Percentiles rank a stretch among this genome's conserved stretches.
Evolutionary conservation across 2,888 invertebrate genomes (phyloP).

Genomic region (Athetis lepigone): DNA sequence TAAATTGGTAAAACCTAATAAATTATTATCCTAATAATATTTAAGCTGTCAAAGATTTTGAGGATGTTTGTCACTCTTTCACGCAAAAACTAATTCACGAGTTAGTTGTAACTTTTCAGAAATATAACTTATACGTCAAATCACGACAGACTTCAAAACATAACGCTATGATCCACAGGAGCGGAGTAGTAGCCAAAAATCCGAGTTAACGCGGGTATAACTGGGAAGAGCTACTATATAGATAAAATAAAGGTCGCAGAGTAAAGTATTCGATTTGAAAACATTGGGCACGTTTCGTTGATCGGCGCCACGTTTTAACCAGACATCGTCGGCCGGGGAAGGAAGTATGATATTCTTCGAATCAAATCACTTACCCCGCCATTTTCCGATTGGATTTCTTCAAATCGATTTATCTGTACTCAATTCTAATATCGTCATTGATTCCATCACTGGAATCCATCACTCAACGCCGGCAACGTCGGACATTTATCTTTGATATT

Average conservation of each 20-base stretch:
- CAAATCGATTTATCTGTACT: conserved; percentile 29
- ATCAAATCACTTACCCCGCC: conserved; percentile 16
- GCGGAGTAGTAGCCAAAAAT: no score
- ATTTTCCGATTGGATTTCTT: conserved; percentile 26
- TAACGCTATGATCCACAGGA: no score
- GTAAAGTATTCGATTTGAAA: conserved; percentile 9
- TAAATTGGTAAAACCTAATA: no score
- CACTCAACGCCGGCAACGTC: not conserved
- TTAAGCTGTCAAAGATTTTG: no score
- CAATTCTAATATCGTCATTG: conserved; percentile 4
- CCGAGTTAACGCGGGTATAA: no score
- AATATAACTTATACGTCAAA: no score
- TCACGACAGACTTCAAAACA: no score
- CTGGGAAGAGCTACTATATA: not conserved
- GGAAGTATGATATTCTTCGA: conserved; percentile 24
- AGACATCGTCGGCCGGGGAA: conserved; percentile 7
- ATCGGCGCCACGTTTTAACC: conserved; percentile 19
- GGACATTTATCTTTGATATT: not conserved
- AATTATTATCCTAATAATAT: no score
- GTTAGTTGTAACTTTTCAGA: no score
- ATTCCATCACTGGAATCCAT: conserved; percentile 14
- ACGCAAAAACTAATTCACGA: no score
- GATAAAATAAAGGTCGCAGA: not conserved
- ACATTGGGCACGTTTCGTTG: conserved; percentile 12
- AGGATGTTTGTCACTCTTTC: no score